Percentiles rank a stretch among this genome's conserved stretches.
Evolutionary conservation across 2,888 invertebrate genomes (phyloP).

Genomic region (Acanthosepion lycidas): DNA sequence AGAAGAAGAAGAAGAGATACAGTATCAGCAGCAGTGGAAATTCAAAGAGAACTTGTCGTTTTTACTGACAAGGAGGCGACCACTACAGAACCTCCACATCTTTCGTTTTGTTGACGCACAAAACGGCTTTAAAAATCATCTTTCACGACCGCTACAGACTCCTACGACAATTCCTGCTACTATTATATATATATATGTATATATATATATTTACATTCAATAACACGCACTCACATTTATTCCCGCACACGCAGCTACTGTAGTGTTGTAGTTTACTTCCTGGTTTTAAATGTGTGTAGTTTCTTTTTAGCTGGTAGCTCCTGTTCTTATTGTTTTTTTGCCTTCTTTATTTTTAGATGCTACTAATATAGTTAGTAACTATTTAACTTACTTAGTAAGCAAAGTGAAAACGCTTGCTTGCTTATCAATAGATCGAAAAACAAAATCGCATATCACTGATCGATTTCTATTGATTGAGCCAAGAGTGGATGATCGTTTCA

Average conservation of each 20-base stretch:
- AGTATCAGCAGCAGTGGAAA: not conserved
- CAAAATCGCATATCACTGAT: no score
- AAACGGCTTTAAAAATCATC: not conserved
- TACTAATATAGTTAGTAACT: not conserved
- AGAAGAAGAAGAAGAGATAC: not conserved
- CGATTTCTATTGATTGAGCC: no score
- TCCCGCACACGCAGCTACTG: no score
- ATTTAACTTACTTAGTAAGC: not conserved
- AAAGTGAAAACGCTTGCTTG: not conserved
- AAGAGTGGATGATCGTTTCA: no score
- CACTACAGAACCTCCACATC: not conserved
- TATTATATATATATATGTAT: not conserved
- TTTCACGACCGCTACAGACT: not conserved
- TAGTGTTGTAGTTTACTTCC: not conserved
- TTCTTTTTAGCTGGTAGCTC: not conserved
- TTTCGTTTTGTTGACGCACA: not conserved
- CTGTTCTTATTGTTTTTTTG: not conserved
- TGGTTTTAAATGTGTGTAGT: not conserved
- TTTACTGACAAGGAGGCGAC: constrained; percentile 17
- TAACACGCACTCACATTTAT: not conserved
- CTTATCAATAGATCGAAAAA: no score
- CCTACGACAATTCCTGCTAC: not conserved
- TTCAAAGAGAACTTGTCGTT: not conserved
- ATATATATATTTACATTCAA: not conserved
- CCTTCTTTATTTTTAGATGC: not conserved